Conservation (phyloP, 2,797 vertebrate species). For the Molossus alvarezi region DNA sequence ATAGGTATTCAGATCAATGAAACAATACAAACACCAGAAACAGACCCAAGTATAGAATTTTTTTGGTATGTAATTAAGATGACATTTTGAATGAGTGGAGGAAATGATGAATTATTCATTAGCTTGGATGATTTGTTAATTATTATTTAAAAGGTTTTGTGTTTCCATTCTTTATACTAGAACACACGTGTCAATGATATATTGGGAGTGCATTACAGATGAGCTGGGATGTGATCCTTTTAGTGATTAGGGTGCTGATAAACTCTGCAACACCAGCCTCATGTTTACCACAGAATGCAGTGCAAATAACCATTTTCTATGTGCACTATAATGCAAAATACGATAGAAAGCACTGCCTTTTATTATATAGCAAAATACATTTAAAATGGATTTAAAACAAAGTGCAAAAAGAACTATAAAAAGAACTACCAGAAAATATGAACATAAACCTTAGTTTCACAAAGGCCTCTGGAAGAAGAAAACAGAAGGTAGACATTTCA, state of each 20-base stretch:
- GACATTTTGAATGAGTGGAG: neutral
- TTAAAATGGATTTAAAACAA: neutral
- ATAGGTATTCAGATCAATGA: neutral
- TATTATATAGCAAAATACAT: neutral
- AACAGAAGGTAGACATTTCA: constrained; percentile 22
- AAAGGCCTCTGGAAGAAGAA: neutral
- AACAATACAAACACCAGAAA: neutral
- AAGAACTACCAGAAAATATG: constrained; percentile 14
- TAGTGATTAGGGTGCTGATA: neutral
- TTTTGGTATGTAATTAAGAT: neutral
- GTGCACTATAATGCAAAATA: neutral
- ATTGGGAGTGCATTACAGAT: neutral
- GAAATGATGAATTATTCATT: neutral
- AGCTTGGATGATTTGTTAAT: neutral
- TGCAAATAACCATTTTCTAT: neutral
- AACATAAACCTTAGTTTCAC: neutral
- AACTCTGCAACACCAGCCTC: neutral
- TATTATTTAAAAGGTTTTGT: neutral
- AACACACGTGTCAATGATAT: neutral
- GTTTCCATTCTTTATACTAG: neutral
- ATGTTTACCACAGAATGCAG: neutral
- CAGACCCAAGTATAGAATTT: neutral
- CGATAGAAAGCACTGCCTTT: neutral
- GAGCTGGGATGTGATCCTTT: neutral
- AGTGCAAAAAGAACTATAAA: neutral